These are phyloP conservation scores for Microctenopoma stevenorrisi DNA, from an alignment of 2,797 vertebrate species.

Conservation along the genomic window DNA sequence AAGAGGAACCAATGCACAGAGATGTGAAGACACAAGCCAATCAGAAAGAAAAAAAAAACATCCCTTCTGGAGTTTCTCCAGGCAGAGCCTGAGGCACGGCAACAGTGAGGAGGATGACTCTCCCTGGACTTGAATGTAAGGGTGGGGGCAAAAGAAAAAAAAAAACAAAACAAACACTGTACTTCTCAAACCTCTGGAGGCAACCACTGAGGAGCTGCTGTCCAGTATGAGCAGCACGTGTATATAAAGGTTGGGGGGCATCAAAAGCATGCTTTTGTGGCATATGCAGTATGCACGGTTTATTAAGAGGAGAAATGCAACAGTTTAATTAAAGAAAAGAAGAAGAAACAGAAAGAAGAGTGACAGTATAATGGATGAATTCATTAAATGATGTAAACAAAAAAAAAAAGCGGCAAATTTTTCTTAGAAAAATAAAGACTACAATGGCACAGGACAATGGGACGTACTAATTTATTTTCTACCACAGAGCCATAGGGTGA, in stretches of 20 bases:
- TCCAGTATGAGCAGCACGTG: constrained; percentile 42
- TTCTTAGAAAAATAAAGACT: constrained; percentile 73
- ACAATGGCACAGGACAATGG: constrained; percentile 77
- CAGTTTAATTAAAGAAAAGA: constrained; percentile 33
- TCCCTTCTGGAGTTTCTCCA: constrained; percentile 17
- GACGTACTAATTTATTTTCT: constrained; percentile 65
- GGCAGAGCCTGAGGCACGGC: constrained; percentile 50
- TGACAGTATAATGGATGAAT: constrained; percentile 63
- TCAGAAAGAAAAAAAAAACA: background rate
- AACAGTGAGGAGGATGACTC: constrained; percentile 18
- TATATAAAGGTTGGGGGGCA: background rate
- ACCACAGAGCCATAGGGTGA: constrained; percentile 53
- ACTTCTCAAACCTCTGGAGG: constrained; percentile 33
- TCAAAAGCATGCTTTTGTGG: constrained; percentile 20
- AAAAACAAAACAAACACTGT: background rate
- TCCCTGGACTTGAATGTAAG: constrained; percentile 9
- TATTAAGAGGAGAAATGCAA: constrained; percentile 28
- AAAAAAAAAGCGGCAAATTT: constrained; percentile 39
- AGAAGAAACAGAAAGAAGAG: constrained; percentile 45
- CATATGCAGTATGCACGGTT: constrained; percentile 32
- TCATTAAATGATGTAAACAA: constrained; percentile 53
- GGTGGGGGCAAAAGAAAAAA: background rate
- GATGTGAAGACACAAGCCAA: constrained; percentile 30
- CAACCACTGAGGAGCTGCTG: constrained; percentile 24
- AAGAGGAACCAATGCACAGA: constrained; percentile 50